Evolutionary conservation across 2,888 invertebrate genomes (phyloP).

Genomic region (Drosophila stalkeri): DNA sequence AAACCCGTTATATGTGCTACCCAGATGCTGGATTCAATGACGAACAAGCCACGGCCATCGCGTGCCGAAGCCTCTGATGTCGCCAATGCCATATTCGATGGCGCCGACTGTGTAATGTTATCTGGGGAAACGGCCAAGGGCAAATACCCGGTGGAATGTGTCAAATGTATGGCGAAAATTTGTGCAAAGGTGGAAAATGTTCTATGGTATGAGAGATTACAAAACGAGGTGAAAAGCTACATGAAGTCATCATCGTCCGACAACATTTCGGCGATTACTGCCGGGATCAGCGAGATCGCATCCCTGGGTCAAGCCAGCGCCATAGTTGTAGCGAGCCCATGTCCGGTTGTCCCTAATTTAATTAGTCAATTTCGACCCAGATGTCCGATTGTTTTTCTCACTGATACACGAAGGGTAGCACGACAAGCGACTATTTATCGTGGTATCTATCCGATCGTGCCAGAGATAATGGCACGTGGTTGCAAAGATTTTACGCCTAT

Average conservation of each 20-base stretch:
- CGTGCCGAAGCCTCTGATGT: conserved; percentile 98
- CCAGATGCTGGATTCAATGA: conserved; percentile 99
- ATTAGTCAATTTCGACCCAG: conserved; percentile 96
- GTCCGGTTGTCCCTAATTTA: conserved; percentile 88
- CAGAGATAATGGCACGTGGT: conserved; percentile 39
- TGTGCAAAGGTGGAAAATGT: conserved; percentile 98
- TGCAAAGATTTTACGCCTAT: conserved; percentile 41
- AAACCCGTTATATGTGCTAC: conserved; percentile 99
- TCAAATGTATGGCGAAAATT: conserved; percentile 95
- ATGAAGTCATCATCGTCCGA: conserved; percentile 88
- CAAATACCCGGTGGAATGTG: conserved; percentile 95
- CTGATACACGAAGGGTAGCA: conserved; percentile 92
- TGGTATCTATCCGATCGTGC: conserved; percentile 56
- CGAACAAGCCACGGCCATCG: conserved; percentile 97
- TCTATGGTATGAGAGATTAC: conserved; percentile 95
- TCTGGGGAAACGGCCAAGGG: conserved; percentile 99
- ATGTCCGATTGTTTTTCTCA: conserved; percentile 97
- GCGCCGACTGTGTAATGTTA: conserved; percentile 99
- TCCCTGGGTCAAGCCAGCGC: conserved; percentile 94
- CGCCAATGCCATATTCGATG: conserved; percentile 98
- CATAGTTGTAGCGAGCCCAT: conserved; percentile 90
- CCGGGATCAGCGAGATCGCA: conserved; percentile 96
- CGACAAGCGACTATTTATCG: conserved; percentile 87
- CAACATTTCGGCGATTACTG: conserved; percentile 95
- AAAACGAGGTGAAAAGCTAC: conserved; percentile 89